Conservation (phyloP, 2,113 vertebrate genomes). For the Crotalus horridus region DNA sequence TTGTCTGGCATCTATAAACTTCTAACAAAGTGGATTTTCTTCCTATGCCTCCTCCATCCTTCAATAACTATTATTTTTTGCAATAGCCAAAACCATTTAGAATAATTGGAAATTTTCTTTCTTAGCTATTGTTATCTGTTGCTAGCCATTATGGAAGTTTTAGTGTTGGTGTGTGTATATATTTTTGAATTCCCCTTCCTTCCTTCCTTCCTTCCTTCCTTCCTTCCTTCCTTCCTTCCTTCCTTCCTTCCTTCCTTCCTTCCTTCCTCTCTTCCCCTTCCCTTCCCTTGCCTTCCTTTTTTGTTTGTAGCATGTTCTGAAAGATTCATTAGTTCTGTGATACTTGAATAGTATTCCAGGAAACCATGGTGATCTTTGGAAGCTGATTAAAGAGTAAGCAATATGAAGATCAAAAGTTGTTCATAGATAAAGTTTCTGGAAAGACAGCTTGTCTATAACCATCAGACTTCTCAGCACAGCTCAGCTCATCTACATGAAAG, state of each 20-base stretch:
- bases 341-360: not conserved
- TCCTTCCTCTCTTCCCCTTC: too few species aligned
- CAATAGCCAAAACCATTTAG: constrained; percentile 29
- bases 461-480: not conserved
- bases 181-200: constrained; percentile 5
- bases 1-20: constrained; percentile 36
- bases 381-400: not conserved
- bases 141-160: constrained; percentile 27
- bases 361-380: not conserved
- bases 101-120: constrained; percentile 27
- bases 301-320: rapidly evolving
- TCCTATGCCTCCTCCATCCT: not conserved
- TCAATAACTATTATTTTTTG: not conserved
- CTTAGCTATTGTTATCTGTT: constrained; percentile 48
- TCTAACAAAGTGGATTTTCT: constrained; percentile 39
- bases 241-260: too few species aligned
- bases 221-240: too few species aligned
- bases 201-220: too few species aligned
- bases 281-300: too few species aligned
- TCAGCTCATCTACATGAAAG: not conserved
- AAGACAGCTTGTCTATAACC: not conserved
- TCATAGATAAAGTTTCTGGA: not conserved
- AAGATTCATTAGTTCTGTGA: not conserved
- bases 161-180: not conserved
- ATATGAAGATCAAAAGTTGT: not conserved